These are phyloP conservation scores for Drosophila anomelani DNA, from an alignment of 2,888 invertebrate genomes.

Conservation along the genomic window DNA sequence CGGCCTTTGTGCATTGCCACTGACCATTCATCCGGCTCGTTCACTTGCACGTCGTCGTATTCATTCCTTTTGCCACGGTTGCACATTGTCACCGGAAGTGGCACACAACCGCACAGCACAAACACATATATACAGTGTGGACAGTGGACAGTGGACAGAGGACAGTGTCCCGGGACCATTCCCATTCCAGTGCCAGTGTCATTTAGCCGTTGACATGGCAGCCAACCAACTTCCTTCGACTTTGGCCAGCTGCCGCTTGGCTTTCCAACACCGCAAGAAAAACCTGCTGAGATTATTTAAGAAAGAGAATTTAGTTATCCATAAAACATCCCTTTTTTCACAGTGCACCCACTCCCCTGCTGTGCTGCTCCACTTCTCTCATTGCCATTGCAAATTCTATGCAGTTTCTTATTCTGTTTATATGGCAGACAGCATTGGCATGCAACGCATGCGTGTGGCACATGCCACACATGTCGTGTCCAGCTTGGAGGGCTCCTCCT, in stretches of 20 bases:
- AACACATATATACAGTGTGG: conserved; percentile 17
- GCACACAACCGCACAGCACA: conserved; percentile 53
- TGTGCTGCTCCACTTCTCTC: conserved; percentile 23
- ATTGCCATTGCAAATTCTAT: conserved; percentile 45
- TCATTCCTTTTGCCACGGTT: conserved; percentile 65
- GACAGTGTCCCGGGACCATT: conserved; percentile 33
- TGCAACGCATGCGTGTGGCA: conserved; percentile 64
- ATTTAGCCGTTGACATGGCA: conserved; percentile 72
- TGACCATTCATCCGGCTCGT: conserved; percentile 66
- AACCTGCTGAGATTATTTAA: neutral
- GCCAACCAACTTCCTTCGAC: conserved; percentile 53
- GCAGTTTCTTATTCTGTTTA: conserved; percentile 55
- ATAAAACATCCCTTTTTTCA: neutral
- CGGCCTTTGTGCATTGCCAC: conserved; percentile 47
- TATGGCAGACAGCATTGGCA: conserved; percentile 55
- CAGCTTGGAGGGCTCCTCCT: conserved; percentile 18
- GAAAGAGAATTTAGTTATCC: neutral
- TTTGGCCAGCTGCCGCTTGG: conserved; percentile 51
- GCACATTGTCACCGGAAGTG: conserved; percentile 80
- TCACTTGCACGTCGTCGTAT: conserved; percentile 62
- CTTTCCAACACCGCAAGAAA: conserved; percentile 18
- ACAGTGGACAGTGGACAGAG: conserved; percentile 3
- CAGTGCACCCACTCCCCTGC: conserved; percentile 7
- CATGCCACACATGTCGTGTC: conserved; percentile 42
- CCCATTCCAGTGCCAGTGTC: conserved; percentile 46